Percentiles rank a stretch among this genome's conserved stretches.
Evolutionary conservation across 2,113 vertebrate genomes (phyloP).

Genomic region (Scartelaos histophorus): DNA sequence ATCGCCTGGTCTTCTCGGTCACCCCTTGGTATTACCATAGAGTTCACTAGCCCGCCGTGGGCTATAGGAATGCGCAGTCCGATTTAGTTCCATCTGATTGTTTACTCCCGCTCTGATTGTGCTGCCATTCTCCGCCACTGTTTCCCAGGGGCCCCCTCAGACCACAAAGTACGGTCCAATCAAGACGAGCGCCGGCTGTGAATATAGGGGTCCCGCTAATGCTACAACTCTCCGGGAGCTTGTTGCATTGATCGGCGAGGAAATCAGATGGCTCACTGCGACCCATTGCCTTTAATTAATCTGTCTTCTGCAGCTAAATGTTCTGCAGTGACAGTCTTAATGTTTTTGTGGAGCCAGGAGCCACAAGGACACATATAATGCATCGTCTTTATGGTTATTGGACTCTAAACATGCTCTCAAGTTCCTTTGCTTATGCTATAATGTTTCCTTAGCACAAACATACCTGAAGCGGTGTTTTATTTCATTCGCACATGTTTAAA

Average conservation of each 20-base stretch:
- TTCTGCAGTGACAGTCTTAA: conserved; percentile 21
- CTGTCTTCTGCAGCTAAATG: conserved; percentile 22
- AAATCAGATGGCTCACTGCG: conserved; percentile 57
- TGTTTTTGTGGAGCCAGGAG: background rate
- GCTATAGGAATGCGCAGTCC: conserved; percentile 29
- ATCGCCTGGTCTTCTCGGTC: conserved; percentile 64
- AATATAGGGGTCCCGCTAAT: conserved; percentile 35
- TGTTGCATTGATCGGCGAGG: conserved; percentile 46
- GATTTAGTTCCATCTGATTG: conserved; percentile 14
- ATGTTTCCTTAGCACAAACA: too few species aligned
- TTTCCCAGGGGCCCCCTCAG: conserved; percentile 31
- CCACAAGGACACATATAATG: too few species aligned
- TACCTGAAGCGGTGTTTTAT: too few species aligned
- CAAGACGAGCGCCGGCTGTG: conserved; percentile 21
- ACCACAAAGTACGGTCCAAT: conserved; percentile 49
- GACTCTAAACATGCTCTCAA: too few species aligned
- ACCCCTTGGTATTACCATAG: conserved; percentile 55
- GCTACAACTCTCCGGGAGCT: conserved; percentile 48
- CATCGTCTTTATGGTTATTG: too few species aligned
- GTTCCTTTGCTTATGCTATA: too few species aligned
- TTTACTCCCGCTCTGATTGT: conserved; percentile 30
- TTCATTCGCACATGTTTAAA: too few species aligned
- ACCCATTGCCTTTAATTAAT: conserved; percentile 50
- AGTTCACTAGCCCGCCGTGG: conserved; percentile 45
- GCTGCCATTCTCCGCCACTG: conserved; percentile 36